Evolutionary conservation across 1,140 invertebrate genomes (phyloP), one percentile per base, ranked within the genome.

Genomic region (Drosophila arizonae): DNA sequence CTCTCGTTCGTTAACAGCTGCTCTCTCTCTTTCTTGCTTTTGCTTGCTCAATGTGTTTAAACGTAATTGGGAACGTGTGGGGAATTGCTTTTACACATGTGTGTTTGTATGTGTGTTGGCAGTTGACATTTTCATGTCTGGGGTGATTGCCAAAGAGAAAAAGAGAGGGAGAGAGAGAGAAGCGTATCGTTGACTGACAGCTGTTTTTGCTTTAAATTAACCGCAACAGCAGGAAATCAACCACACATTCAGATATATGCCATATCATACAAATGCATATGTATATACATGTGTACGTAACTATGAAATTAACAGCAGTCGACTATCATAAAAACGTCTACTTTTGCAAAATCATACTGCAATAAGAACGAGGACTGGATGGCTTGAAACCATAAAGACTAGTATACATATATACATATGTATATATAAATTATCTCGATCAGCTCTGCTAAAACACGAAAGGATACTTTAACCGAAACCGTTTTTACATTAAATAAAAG

Each of bases 181-280:
- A 26, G n/a, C 39, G 21, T 57, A 57, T 61, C 66, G 65, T 55
- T 76, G 74, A 79, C 69, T 69, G 81, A 80, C 81, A 85, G 81
- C 81, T 85, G 81, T 85, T 84, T 86, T 77, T 74, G 46, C 54
- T 71, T 74, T 76, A 60, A 81, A 86, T 85, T 86, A 77, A 68
- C 57, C 52, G 46, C 45, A 72, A 72, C 63, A 76, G 62, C 45
- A 52, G 70, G 64, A 72, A 76, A 76, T 72, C 39, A 70, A 48
- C 43, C 43, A 46, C 62, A 46, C n/a, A 45, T 30, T 57, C 11
- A 21, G 28, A 62, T 17, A 57, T 24, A 48, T 36, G 21, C 4
- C 28, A 41, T 36, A 39, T 6, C 26, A 26, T 4, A 28, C 6
- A 26, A 50, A 39, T 58, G 51, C 9, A 50, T 11, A 17, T 58